These are phyloP conservation scores for Antheraea pernyi DNA, from an alignment of 1,140 invertebrate genomes.

Conservation along the genomic window DNA sequence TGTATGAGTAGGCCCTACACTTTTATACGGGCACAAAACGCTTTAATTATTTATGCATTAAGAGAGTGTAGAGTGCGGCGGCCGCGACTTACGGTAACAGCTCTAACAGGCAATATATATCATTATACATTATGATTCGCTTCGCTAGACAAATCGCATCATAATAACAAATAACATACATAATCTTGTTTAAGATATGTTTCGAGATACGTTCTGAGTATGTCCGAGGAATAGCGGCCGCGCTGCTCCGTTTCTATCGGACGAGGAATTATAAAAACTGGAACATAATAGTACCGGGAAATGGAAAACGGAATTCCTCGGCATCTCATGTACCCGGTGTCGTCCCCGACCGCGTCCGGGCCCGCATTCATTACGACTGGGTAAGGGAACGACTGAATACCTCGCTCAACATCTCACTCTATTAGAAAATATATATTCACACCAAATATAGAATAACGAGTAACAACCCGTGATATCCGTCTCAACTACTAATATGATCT, in stretches of 20 bases:
- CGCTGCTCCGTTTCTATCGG: background rate
- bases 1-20: too few species aligned
- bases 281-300: background rate
- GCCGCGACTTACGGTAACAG: too few species aligned
- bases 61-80: too few species aligned
- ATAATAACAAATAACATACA: too few species aligned
- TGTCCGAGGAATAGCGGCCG: background rate
- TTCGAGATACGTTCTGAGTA: background rate
- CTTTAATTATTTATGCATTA: too few species aligned
- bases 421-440: background rate
- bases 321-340: background rate
- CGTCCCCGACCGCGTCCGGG: too few species aligned
- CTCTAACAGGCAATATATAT: too few species aligned
- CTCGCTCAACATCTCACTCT: background rate
- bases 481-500: background rate
- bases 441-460: background rate
- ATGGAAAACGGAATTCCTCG: background rate
- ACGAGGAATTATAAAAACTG: background rate
- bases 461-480: background rate
- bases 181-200: background rate
- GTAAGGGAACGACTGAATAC: background rate
- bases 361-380: too few species aligned
- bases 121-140: too few species aligned
- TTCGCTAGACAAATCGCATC: too few species aligned
- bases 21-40: too few species aligned